These are phyloP conservation scores for Brachylomia viminalis DNA, from an alignment of 2,888 invertebrate genomes.

Conservation along the genomic window DNA sequence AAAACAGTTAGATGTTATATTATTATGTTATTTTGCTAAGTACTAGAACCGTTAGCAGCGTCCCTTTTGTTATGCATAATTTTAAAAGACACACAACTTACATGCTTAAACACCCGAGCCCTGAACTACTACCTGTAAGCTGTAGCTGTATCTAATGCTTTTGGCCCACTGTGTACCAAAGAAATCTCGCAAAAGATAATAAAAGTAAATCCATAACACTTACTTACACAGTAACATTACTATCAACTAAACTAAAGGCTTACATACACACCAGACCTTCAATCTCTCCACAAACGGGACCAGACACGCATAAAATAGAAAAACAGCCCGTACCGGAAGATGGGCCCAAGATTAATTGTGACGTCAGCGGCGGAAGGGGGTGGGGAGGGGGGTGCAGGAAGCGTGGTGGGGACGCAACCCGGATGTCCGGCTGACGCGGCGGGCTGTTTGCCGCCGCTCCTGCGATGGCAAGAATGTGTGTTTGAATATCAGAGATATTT, in stretches of 20 bases:
- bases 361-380: conserved; percentile 77
- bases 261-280: conserved; percentile 33
- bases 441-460: conserved; percentile 71
- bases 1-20: too few species aligned
- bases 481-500: conserved; percentile 41
- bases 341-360: conserved; percentile 78
- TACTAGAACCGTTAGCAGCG: too few species aligned
- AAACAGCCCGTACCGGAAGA: conserved; percentile 76
- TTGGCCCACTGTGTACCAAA: too few species aligned
- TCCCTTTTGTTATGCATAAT: too few species aligned
- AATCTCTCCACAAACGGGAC: conserved; percentile 53
- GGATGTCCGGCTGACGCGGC: conserved; percentile 81
- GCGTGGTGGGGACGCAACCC: conserved; percentile 73
- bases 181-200: neutral
- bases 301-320: conserved; percentile 72
- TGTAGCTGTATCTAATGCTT: too few species aligned
- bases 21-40: too few species aligned
- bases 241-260: conserved; percentile 14
- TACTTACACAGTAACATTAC: neutral
- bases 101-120: neutral
- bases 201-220: neutral
- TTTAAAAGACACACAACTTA: too few species aligned
- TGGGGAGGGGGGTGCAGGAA: conserved; percentile 50
- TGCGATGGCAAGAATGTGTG: conserved; percentile 62
- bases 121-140: neutral